Evolutionary conservation across 2,888 invertebrate genomes (phyloP), one percentile per base, ranked within the genome.

Genomic region (Nectonema munidae): DNA sequence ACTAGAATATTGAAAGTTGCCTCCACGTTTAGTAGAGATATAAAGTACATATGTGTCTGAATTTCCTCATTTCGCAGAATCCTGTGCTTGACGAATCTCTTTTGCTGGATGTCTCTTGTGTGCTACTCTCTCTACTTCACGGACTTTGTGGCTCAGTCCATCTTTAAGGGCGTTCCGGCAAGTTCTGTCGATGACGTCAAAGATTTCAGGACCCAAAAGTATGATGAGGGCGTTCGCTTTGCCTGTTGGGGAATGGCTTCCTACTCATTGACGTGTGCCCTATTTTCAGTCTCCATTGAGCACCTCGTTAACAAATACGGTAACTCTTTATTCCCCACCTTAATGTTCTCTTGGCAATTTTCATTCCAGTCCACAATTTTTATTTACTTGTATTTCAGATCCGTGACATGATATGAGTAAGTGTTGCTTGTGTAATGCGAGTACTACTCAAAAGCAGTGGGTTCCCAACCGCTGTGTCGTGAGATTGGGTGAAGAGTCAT

Each of bases 51-150:
- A n/a, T n/a, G n/a, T n/a, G n/a, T n/a, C n/a, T n/a, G n/a, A n/a
- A n/a, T n/a, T n/a, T n/a, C n/a, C n/a, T n/a, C n/a, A 36, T 77
- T 76, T 1, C 59, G 83, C 44, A 63, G 70, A 21, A 67, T 76
- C 49, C 65, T 83, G 9, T 83, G 83, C 49, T 52, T 79, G 43
- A 83, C 83, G 11, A 83, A 83, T 59, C 62, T 83, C 21, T 83
- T 83, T 56, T 81, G 79, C 51, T 86, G 83, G 83, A 83, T 81
- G 79, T 76, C 81, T 0, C 72, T 86, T 47, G 79, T 86, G 32
- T 81, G 81, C 54, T 86, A 83, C 52, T 81, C 81, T 0, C 59
- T 86, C 3, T 83, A 81, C 55, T 83, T 86, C 54, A 86, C 83
- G 1, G 81, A 83, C 56, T 86, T 81, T 50, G 83, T 77, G 2